Percentiles rank a stretch among this genome's conserved stretches.
phyloP scores from a whole-genome alignment of 2,888 invertebrate species.

The Tenthredo livida region DNA sequence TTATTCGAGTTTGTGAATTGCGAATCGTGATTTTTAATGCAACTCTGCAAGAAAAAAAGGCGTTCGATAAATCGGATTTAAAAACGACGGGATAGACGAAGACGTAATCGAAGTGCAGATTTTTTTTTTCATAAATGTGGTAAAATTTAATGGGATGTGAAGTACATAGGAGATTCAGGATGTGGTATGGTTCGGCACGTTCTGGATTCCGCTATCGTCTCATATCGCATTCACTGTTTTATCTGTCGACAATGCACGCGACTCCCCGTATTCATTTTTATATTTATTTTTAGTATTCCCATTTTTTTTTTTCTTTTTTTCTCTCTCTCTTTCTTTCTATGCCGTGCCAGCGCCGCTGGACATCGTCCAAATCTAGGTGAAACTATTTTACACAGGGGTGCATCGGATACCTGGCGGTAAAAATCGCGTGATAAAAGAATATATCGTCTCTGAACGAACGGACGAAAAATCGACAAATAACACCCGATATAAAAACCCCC shows the following conservation, averaged over 20 bases:
- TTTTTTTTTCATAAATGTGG: background rate
- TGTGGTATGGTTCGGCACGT: slow-evolving; percentile 19
- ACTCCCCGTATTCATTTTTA: background rate
- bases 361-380: slow-evolving; percentile 27
- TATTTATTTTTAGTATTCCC: background rate
- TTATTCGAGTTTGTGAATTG: background rate
- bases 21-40: background rate
- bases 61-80: background rate
- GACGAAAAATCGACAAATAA: background rate
- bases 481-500: background rate
- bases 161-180: slow-evolving; percentile 18
- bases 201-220: slow-evolving; percentile 4
- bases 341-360: background rate
- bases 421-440: slow-evolving; percentile 37
- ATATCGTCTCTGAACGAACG: slow-evolving; percentile 14
- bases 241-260: slow-evolving; percentile 1
- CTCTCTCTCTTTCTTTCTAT: background rate
- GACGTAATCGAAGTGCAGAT: background rate
- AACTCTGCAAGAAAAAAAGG: background rate
- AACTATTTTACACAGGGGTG: background rate
- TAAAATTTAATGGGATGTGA: background rate
- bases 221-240: background rate
- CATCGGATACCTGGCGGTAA: background rate
- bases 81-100: slow-evolving; percentile 12
- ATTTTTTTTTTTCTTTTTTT: background rate